Percentiles rank a stretch among this genome's conserved stretches.
Conservation (phyloP, 1,140 invertebrate genomes). For the Argopecten irradians region DNA sequence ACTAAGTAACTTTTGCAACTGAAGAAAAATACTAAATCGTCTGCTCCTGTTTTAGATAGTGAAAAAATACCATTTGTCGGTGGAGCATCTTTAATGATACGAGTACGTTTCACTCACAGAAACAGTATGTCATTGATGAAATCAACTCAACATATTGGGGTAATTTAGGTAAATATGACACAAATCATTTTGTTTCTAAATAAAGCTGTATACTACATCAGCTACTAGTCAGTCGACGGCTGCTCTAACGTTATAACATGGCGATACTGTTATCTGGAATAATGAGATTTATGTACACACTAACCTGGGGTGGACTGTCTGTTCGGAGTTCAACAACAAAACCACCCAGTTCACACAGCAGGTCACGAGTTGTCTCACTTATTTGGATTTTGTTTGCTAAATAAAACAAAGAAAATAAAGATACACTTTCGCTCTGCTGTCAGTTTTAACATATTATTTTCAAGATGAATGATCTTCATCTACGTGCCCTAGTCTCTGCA, state of each 20-base stretch:
- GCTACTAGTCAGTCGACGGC: not conserved
- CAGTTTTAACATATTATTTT: too few species aligned
- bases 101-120: not conserved
- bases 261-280: too few species aligned
- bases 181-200: not conserved
- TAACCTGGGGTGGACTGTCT: conserved; percentile 32
- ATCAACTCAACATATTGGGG: not conserved
- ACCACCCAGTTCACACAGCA: conserved; percentile 25
- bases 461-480: too few species aligned
- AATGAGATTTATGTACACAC: too few species aligned
- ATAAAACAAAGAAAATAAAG: not conserved
- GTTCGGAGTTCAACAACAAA: conserved; percentile 42
- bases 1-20: too few species aligned
- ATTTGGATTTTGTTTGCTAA: conserved; percentile 50
- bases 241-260: too few species aligned
- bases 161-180: not conserved
- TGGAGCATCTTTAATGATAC: not conserved
- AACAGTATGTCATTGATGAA: not conserved
- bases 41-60: too few species aligned
- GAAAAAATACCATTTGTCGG: too few species aligned
- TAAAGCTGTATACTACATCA: not conserved
- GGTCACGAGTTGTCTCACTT: conserved; percentile 41
- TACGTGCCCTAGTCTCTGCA: too few species aligned
- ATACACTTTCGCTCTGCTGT: too few species aligned
- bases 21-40: too few species aligned